Evolutionary conservation across 1,140 invertebrate genomes (phyloP), one percentile per base, ranked within the genome.

Genomic region (Coptotermes formosanus): DNA sequence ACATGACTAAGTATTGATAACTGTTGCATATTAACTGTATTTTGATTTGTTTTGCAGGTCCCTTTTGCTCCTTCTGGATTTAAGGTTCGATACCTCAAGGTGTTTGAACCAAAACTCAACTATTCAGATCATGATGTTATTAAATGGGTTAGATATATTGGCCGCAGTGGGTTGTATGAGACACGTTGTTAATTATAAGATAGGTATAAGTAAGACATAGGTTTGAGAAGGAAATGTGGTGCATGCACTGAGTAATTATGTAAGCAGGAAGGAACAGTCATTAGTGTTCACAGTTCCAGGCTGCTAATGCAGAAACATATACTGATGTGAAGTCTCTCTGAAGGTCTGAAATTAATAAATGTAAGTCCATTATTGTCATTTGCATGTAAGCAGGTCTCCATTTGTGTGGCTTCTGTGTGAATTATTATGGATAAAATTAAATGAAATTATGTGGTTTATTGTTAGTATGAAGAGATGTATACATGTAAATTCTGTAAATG

Each of bases 141-240:
- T 89, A 99, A 99, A 95, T 99, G 99, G 99, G 99, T 99, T 43
- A 94, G 99, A 82, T 99, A 99, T 92, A 99, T 99, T 90, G 99
- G 99, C 25, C 95, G 98, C 88, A 99, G 98, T 91, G 99, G 99
- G 85, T 94, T 99, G 14, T 99, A 99, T 90, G 99, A 99, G 93
- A 99, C 99, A 43, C 93, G 99, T 92, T 99, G 99, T 93, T 99
- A 95, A 94, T 86, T 86, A 81, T 55, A 55, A 16, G 16, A 55
- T 19, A 19, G 52, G 19, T 55, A 55, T 55, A 86, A 32, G n/a
- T 75, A 59, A 43, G 38, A 9, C 82, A 43, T n/a, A 75, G 25
- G 14, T 75, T 25, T 75, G 25, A 75, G 8, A 25, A 75, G n/a
- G 64, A 75, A 14, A 30, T 75, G 64, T 30, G n/a, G 9, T n/a